These are phyloP conservation scores for Bemisia tabaci DNA, from an alignment of 1,140 invertebrate genomes.

Conservation along the genomic window DNA sequence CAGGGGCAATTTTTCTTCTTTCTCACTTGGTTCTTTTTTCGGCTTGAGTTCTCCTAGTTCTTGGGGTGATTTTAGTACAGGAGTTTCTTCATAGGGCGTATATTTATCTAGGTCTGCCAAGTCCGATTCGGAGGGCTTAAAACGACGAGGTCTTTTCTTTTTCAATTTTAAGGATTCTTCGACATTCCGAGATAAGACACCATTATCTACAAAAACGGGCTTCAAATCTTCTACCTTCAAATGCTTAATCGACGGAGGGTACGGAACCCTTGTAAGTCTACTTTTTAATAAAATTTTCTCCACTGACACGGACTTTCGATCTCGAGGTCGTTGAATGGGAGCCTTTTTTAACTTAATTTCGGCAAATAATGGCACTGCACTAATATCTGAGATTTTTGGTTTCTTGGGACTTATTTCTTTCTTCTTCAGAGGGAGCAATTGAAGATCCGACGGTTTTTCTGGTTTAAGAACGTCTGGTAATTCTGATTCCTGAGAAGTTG, in stretches of 20 bases:
- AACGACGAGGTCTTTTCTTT: slow-evolving; percentile 39
- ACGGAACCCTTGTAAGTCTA: slow-evolving; percentile 38
- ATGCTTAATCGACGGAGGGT: slow-evolving; percentile 29
- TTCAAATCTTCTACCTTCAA: background rate
- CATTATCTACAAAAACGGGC: slow-evolving; percentile 35
- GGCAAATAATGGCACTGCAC: slow-evolving; percentile 40
- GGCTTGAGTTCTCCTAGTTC: slow-evolving; percentile 10
- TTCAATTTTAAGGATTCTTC: slow-evolving; percentile 46
- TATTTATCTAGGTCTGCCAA: slow-evolving; percentile 41
- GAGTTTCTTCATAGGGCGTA: slow-evolving; percentile 31
- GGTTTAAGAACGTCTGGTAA: too few species aligned
- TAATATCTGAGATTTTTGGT: slow-evolving; percentile 28
- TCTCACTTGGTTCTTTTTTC: slow-evolving; percentile 4
- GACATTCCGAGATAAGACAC: slow-evolving; percentile 50
- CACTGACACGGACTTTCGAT: slow-evolving; percentile 33
- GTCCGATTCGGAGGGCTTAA: slow-evolving; percentile 11
- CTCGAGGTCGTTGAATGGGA: slow-evolving; percentile 32
- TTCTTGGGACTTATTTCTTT: slow-evolving; percentile 32
- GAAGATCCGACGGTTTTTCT: slow-evolving; percentile 10
- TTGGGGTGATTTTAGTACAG: slow-evolving; percentile 12
- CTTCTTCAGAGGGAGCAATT: slow-evolving; percentile 24
- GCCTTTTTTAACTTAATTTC: slow-evolving; percentile 49
- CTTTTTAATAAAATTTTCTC: slow-evolving; percentile 51
- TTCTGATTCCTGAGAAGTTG: too few species aligned
- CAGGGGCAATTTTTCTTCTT: slow-evolving; percentile 13